Percentiles rank a stretch among this genome's conserved stretches.
phyloP scores from a whole-genome alignment of 92 coral and sea anemone species.

The Pocillopora meandrina region DNA sequence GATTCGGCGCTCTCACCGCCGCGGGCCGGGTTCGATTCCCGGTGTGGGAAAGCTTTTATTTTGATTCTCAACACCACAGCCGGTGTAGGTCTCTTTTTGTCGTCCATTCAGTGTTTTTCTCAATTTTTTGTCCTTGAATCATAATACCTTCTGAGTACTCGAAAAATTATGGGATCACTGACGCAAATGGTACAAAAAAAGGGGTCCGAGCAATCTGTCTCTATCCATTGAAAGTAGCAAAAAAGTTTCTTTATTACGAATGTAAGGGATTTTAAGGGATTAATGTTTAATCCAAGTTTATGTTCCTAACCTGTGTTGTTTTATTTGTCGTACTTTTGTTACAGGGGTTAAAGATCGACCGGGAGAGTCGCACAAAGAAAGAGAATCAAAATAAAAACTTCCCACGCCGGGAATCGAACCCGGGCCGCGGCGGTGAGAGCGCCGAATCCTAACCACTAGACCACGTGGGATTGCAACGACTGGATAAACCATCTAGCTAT shows the following conservation, averaged over 20 bases:
- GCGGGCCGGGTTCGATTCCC: conserved; percentile 87
- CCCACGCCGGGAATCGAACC: conserved; percentile 73
- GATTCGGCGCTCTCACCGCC: conserved; percentile 90
- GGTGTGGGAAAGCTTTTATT: conserved; percentile 49
- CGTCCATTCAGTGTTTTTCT: neutral
- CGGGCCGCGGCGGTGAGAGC: conserved; percentile 72
- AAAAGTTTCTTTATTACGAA: too few species aligned
- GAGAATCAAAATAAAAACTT: neutral
- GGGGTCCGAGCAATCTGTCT: too few species aligned
- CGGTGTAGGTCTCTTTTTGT: neutral
- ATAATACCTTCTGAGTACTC: neutral
- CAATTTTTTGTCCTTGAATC: neutral
- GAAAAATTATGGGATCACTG: too few species aligned
- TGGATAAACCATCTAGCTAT: neutral
- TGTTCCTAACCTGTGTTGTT: too few species aligned
- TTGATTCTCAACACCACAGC: neutral
- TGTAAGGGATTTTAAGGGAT: too few species aligned
- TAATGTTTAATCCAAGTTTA: too few species aligned
- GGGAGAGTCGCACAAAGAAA: too few species aligned
- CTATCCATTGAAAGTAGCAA: too few species aligned
- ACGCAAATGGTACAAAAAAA: too few species aligned
- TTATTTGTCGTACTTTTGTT: too few species aligned
- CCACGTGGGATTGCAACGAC: conserved; percentile 49
- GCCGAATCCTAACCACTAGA: conserved; percentile 73
- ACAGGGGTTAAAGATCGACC: too few species aligned